Base-by-base conservation (phyloP, 2,113 vertebrate genomes). In the Marmota flaviventris region DNA sequence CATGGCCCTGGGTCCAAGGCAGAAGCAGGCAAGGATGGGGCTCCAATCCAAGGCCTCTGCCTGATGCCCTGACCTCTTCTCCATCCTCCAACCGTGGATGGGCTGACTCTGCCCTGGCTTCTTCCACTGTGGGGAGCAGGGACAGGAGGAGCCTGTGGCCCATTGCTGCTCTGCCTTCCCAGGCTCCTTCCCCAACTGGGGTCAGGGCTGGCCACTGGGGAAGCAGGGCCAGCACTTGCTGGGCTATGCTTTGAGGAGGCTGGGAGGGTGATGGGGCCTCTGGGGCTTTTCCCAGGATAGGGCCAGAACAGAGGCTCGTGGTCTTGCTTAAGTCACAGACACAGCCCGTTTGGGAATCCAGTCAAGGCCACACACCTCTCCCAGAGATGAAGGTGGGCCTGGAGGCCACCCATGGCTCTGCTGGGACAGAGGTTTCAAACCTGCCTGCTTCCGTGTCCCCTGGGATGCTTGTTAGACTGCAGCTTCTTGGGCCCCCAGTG, bases 61-160 rank as follows among this genome's bases (percentile, higher is more conserved):
- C 16, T 25, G 39, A 5, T 1, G 8, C 37, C 45, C 61, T 10
- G 29, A 32, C 22, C 2, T 32, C 3, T 17, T 20, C 51, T 3
- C 0, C 25, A 0, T 34, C n/a, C 81, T 89, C 51, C 4, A 1
- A 27, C 84, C 17, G 0, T 14, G 0, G 2, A 32, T 4, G 42
- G 17, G 2, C 17, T 8, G 0, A 0, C 27, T 9, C 22, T 48
- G 53, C 48, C 58, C 69, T 37, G 42, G 73, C 27, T 11, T 25
- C 37, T 81, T 58, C 51, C 22, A 34, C 29, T 14, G 10, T 63
- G 48, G n/a, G 63, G 37, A 13, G 27, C 11, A 2, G 37, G 73
- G 75, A 18, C 65, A 13, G 67, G 0, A 25, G 76, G n/a, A 4
- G 3, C 14, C 2, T 5, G 0, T 22, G 29, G 67, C 39, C 75